Evolutionary conservation across 2,888 invertebrate genomes (phyloP), one percentile per base, ranked within the genome.

Genomic region (Netelia inedita): DNA sequence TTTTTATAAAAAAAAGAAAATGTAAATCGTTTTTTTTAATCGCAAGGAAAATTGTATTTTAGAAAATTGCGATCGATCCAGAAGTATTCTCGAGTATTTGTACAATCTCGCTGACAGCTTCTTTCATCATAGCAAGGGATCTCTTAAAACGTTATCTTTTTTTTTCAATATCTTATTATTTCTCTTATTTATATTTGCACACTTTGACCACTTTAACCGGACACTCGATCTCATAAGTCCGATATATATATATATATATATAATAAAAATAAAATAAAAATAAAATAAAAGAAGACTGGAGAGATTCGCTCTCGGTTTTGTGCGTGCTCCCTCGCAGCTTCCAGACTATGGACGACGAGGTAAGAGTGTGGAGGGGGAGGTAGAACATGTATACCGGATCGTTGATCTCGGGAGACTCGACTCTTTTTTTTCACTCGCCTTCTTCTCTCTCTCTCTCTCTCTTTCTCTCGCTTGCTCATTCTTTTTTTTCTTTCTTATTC

Each of bases 311-410:
- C 53, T 53, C 11, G 43, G 66, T 76, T 41, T 65, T 28, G 28
- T 65, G 53, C 46, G 53, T 16, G 46, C 65, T 66, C 35, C 28
- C 21, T 50, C 5, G 41, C 76, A 68, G 68, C 78, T 61, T 73
- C 68, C 53, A 41, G 35, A 28, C 28, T 6, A 19, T 9, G 46
- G 35, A 71, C 10, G 11, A 21, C 46, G 46, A 46, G 46, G 46
- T 14, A 46, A 28, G 28, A 28, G 28, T 46, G 14, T 14, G 14
- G 46, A 57, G 74, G 68, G 63, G 55, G 21, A 71, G 50, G 63
- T 28, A 68, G 78, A 68, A 73, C 76, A 71, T 23, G 65, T 69
- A 78, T 71, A 82, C n/a, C 78, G 69, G 82, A 85, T 85, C 85
- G 73, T 82, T 85, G 85, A 78, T 82, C 85, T 53, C 66, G 59